Evolutionary conservation across 1,140 invertebrate genomes (phyloP).

Genomic region (Oncopodura yosiiana): DNA sequence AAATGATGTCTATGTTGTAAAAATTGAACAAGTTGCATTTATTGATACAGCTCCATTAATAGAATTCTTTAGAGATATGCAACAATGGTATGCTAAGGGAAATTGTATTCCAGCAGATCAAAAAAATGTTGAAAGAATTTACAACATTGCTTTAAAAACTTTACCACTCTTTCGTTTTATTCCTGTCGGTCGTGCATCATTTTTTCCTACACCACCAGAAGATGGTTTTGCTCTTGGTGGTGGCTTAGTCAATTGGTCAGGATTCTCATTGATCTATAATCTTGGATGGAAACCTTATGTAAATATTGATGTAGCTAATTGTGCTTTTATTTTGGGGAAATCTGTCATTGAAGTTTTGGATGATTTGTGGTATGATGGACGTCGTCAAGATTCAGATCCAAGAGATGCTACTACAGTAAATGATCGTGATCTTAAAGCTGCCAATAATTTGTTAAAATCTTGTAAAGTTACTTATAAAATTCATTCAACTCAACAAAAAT

Average conservation of each 20-base stretch:
- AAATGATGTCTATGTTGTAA: too few relatives aligned
- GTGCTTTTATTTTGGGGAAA: conserved; percentile 2
- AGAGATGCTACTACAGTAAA: neutral
- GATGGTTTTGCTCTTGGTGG: neutral
- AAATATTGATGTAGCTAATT: conserved; percentile 7
- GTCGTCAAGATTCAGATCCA: neutral
- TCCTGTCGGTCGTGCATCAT: conserved; percentile 3
- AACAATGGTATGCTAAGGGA: neutral
- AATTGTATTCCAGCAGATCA: neutral
- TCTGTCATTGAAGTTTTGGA: neutral
- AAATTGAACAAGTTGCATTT: too few relatives aligned
- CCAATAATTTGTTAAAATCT: neutral
- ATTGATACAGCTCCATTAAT: too few relatives aligned
- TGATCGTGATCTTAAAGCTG: neutral
- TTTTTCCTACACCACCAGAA: conserved; percentile 1
- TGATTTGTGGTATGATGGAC: neutral
- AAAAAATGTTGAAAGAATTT: neutral
- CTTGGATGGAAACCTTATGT: conserved; percentile 10
- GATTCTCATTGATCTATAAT: neutral
- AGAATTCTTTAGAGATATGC: too few relatives aligned
- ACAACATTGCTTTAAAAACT: neutral
- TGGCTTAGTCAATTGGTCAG: conserved; percentile 5
- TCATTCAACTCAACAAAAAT: neutral
- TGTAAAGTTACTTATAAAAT: neutral
- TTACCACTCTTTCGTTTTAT: neutral